A percentile compares a stretch with the other conserved stretches of the same genome.
Evolutionary conservation across 1,140 invertebrate genomes (phyloP).

Genomic region (Lasioglossum albipes): DNA sequence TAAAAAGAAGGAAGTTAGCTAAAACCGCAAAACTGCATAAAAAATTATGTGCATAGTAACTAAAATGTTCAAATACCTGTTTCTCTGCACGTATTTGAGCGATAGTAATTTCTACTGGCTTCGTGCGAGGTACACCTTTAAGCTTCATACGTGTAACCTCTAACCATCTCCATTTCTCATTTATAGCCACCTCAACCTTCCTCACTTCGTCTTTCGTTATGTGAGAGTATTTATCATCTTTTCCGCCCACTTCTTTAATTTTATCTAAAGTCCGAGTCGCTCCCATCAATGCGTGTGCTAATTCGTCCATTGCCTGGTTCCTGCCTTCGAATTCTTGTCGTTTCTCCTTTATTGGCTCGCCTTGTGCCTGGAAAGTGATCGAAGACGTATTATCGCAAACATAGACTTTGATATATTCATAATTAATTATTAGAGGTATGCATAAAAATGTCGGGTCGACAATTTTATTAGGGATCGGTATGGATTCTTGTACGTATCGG

Average conservation of each 20-base stretch:
- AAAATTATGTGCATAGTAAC: not conserved
- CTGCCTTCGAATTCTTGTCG: conserved; percentile 89
- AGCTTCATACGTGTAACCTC: conserved; percentile 58
- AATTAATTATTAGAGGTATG: not conserved
- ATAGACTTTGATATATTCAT: not conserved
- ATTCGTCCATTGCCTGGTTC: conserved; percentile 87
- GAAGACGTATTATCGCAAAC: too few species aligned
- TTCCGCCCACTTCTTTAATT: conserved; percentile 79
- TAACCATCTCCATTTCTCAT: conserved; percentile 85
- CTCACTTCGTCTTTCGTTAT: conserved; percentile 89
- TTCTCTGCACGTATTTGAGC: conserved; percentile 87
- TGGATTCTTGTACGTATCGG: too few species aligned
- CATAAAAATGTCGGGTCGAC: too few species aligned
- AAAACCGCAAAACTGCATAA: not conserved
- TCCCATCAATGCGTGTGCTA: conserved; percentile 86
- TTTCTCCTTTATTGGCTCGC: conserved; percentile 92
- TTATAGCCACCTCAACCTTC: conserved; percentile 83
- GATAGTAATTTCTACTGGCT: conserved; percentile 87
- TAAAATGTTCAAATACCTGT: conserved; percentile 80
- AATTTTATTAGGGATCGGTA: too few species aligned
- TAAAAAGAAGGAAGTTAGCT: conserved; percentile 63
- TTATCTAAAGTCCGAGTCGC: conserved; percentile 88
- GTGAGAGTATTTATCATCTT: conserved; percentile 91
- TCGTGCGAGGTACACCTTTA: conserved; percentile 78
- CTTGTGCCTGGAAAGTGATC: conserved; percentile 82